Evolutionary conservation across 1,140 invertebrate species (phyloP).

Genomic region (Leguminivora glycinivorella): DNA sequence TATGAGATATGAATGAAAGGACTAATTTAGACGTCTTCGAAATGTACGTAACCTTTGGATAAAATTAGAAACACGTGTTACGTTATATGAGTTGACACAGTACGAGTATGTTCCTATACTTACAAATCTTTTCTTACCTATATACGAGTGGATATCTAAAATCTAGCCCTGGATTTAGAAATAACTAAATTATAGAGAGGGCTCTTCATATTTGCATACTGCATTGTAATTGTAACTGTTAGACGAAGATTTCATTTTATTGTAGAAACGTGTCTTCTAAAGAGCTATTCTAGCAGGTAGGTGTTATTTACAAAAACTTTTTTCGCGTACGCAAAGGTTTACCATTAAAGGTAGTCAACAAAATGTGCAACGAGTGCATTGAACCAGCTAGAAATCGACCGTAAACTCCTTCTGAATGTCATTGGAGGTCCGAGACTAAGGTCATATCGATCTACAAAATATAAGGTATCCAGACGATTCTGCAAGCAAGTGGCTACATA

Average conservation of each 20-base stretch:
- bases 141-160: neutral
- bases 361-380: neutral
- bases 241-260: too few relatives aligned
- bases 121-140: neutral
- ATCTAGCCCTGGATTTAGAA: too few relatives aligned
- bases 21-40: neutral
- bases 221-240: too few relatives aligned
- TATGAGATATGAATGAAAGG: neutral
- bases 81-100: neutral
- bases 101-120: neutral
- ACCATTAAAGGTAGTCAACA: neutral
- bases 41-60: neutral
- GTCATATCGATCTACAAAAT: neutral
- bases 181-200: too few relatives aligned
- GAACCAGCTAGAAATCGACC: neutral
- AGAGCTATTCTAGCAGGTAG: too few relatives aligned
- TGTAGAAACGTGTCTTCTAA: too few relatives aligned
- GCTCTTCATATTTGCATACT: too few relatives aligned
- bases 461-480: neutral
- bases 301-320: too few relatives aligned
- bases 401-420: neutral
- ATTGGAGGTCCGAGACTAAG: neutral
- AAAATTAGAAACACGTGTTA: neutral
- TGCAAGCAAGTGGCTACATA: too few relatives aligned
- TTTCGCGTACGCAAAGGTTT: too few relatives aligned